These are phyloP conservation scores for Tamandua tetradactyla DNA, from an alignment of 2,797 vertebrate genomes.

Conservation along the genomic window DNA sequence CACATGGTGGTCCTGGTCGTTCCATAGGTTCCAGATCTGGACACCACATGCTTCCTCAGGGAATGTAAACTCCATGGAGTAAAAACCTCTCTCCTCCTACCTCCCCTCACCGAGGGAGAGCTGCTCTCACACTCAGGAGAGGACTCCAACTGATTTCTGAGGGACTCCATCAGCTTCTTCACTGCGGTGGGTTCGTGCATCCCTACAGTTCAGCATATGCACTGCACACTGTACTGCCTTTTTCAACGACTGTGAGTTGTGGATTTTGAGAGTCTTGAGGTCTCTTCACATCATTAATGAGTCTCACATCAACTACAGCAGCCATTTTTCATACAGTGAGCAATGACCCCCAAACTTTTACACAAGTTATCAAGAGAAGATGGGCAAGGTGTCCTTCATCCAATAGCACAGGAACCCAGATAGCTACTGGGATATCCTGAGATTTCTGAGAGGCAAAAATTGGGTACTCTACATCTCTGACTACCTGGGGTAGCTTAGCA, in stretches of 20 bases:
- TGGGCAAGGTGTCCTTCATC: not conserved
- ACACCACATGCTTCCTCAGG: not conserved
- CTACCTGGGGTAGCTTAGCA: not conserved
- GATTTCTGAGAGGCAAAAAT: slow-evolving; percentile 18
- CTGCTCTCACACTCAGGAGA: not conserved
- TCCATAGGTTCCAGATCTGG: not conserved
- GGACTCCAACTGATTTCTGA: not conserved
- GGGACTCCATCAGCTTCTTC: not conserved
- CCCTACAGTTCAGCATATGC: not conserved
- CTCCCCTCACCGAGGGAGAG: not conserved
- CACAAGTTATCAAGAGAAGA: not conserved
- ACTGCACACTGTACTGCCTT: not conserved
- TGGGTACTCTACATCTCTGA: not conserved
- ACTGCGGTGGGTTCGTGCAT: not conserved
- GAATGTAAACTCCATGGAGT: not conserved
- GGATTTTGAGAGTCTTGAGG: not conserved
- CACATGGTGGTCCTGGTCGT: not conserved
- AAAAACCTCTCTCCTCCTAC: not conserved
- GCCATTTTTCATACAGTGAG: not conserved
- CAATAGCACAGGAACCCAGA: not conserved
- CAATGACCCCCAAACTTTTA: not conserved
- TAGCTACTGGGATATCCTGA: slow-evolving; percentile 3
- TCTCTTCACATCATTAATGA: not conserved
- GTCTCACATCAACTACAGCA: not conserved
- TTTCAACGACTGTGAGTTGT: not conserved